Evolutionary conservation across 2,113 vertebrate genomes (phyloP).

Genomic region (Psittacara wagleri): DNA sequence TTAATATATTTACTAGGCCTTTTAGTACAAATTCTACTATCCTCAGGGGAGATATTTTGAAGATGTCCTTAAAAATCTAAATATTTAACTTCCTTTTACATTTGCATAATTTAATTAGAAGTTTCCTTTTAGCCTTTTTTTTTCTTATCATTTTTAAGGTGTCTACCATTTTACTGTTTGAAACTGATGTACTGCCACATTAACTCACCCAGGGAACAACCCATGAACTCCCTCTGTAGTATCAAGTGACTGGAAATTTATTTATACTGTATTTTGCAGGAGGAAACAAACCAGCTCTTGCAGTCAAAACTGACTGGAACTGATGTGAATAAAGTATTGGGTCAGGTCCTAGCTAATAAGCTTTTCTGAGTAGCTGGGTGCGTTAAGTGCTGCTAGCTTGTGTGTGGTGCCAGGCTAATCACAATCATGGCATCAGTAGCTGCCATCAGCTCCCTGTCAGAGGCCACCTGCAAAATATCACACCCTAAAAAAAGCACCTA

Average conservation of each 20-base stretch:
- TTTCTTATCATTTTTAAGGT: background rate
- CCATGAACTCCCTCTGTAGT: background rate
- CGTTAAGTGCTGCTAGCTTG: background rate
- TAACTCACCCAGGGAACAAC: background rate
- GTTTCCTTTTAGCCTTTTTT: background rate
- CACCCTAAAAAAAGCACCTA: background rate
- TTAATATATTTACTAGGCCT: constrained; percentile 5
- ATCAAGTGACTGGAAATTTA: background rate
- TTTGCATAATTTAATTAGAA: constrained; percentile 12
- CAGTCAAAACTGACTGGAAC: background rate
- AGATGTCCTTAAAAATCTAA: constrained; percentile 30
- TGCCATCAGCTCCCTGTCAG: background rate
- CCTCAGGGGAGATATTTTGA: constrained; percentile 8
- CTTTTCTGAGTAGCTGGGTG: background rate
- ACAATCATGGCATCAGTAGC: background rate
- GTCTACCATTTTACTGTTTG: background rate
- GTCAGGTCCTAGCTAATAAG: background rate
- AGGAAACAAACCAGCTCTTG: background rate
- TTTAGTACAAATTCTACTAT: background rate
- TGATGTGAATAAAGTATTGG: background rate
- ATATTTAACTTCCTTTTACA: constrained; percentile 35
- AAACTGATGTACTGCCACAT: background rate
- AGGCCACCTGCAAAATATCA: background rate
- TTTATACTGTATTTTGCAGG: background rate
- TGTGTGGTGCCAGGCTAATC: background rate